Percentiles rank a stretch among this genome's conserved stretches.
These are phyloP conservation scores for Saturnia pavonia DNA, from an alignment of 2,888 invertebrate species.

Conservation along the genomic window DNA sequence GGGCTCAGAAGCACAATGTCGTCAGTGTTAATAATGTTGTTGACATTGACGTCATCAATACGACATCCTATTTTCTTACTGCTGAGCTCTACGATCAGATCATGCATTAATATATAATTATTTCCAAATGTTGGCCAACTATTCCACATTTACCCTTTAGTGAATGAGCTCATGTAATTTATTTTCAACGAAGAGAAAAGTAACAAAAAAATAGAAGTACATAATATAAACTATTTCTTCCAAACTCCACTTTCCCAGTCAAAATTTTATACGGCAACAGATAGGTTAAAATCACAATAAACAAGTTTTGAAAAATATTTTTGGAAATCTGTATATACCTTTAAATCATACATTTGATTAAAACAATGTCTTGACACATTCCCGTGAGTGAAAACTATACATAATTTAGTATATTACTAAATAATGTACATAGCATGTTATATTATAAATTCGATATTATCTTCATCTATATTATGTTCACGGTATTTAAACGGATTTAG, in stretches of 20 bases:
- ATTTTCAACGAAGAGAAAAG: not conserved
- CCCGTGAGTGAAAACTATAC: slow-evolving; percentile 69
- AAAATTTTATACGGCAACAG: not conserved
- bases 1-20: too few species aligned
- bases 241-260: not conserved
- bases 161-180: not conserved
- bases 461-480: slow-evolving; percentile 64
- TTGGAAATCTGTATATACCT: slow-evolving; percentile 27
- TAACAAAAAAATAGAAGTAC: not conserved
- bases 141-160: too few species aligned
- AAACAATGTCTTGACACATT: slow-evolving; percentile 39
- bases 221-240: not conserved
- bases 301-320: slow-evolving; percentile 19
- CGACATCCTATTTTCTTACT: too few species aligned
- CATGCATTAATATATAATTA: too few species aligned
- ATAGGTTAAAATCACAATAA: not conserved
- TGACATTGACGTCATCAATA: too few species aligned
- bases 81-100: too few species aligned
- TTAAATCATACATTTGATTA: not conserved
- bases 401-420: slow-evolving; percentile 81
- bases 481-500: slow-evolving; percentile 57
- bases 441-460: slow-evolving; percentile 51
- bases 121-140: too few species aligned
- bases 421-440: slow-evolving; percentile 73
- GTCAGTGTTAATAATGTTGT: too few species aligned